phyloP scores from a whole-genome alignment of 1,140 invertebrate genomes.

The Atta cephalotes region DNA sequence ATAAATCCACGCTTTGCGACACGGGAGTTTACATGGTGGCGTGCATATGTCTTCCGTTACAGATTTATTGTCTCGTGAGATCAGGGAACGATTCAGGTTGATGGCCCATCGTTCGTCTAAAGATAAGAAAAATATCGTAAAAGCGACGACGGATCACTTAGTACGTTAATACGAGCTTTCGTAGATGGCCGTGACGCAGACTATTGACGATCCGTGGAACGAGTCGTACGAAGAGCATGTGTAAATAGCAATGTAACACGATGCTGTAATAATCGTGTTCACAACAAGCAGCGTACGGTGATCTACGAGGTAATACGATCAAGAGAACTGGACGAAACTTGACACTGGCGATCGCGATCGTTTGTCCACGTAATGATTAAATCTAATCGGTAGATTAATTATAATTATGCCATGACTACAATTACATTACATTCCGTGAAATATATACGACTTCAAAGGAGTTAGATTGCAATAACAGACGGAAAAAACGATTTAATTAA shows the following conservation, averaged over 20 bases:
- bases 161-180: conserved; percentile 35
- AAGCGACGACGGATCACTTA: conserved; percentile 5
- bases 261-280: conserved; percentile 32
- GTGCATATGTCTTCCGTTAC: conserved; percentile 25
- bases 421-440: not conserved
- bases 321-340: conserved; percentile 4
- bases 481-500: no score
- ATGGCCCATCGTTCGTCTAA: conserved; percentile 6
- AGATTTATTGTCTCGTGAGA: conserved; percentile 51
- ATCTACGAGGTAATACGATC: conserved; percentile 43
- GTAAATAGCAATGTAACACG: conserved; percentile 52
- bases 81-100: conserved; percentile 42
- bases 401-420: not conserved
- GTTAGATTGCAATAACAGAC: not conserved
- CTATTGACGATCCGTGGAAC: conserved; percentile 24
- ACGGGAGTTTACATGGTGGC: not conserved
- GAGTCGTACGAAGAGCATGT: not conserved
- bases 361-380: conserved; percentile 15
- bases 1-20: conserved; percentile 20
- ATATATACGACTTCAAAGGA: not conserved
- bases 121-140: not conserved
- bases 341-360: conserved; percentile 1
- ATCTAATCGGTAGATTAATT: not conserved
- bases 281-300: not conserved
- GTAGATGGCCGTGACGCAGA: not conserved